A percentile compares a stretch with the other conserved stretches of the same genome.
phyloP scores from a whole-genome alignment of 2,888 invertebrate species.

The Cheilosia pagana region DNA sequence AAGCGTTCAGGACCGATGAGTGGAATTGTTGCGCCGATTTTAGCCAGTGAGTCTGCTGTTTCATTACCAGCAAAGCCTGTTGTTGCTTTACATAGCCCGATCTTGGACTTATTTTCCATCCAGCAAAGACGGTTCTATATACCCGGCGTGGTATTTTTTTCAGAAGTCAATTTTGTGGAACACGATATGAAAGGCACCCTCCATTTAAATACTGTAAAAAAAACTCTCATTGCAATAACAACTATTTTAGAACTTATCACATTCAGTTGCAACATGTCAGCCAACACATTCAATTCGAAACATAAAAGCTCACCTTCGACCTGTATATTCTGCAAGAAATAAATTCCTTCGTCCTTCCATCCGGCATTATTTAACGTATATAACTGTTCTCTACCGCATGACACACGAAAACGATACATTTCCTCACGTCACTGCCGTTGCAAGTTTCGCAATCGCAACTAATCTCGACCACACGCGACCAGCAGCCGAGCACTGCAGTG shows the following conservation, averaged over 20 bases:
- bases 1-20: too few species aligned
- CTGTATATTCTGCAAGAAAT: slow-evolving; percentile 31
- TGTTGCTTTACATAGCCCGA: not conserved
- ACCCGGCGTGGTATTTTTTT: too few species aligned
- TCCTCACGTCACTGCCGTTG: slow-evolving; percentile 33
- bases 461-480: slow-evolving; percentile 74
- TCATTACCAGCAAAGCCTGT: too few species aligned
- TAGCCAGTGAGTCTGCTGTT: too few species aligned
- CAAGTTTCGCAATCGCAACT: slow-evolving; percentile 41
- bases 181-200: too few species aligned
- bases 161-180: too few species aligned
- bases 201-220: not conserved
- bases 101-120: too few species aligned
- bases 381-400: slow-evolving; percentile 33
- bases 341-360: slow-evolving; percentile 38
- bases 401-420: slow-evolving; percentile 60
- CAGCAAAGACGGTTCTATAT: too few species aligned
- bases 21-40: too few species aligned
- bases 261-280: not conserved
- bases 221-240: not conserved
- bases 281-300: too few species aligned
- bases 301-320: slow-evolving; percentile 52
- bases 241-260: not conserved
- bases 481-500: slow-evolving; percentile 23
- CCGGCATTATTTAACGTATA: slow-evolving; percentile 3